A percentile compares a stretch with the other conserved stretches of the same genome.
Evolutionary conservation across 2,113 vertebrate species (phyloP).

Genomic region (Pipra filicauda): DNA sequence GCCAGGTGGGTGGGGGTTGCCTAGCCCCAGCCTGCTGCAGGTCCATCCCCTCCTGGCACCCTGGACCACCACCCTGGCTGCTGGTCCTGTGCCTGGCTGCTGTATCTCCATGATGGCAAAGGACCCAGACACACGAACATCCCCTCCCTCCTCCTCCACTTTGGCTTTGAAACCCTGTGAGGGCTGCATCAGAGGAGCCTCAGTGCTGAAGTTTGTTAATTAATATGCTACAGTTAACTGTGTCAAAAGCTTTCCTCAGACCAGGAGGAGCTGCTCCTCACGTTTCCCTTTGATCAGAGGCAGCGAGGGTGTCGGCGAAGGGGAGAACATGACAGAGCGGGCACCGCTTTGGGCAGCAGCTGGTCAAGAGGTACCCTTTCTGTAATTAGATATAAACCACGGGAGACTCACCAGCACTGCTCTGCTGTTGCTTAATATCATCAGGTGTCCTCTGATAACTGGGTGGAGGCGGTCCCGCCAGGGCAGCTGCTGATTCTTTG

Average conservation of each 20-base stretch:
- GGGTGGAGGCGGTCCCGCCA: neutral
- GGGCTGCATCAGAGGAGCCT: neutral
- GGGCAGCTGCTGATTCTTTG: neutral
- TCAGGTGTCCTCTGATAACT: neutral
- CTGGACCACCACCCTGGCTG: rapidly evolving
- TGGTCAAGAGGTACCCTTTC: neutral
- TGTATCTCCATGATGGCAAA: neutral
- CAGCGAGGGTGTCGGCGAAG: neutral
- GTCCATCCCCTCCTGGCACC: neutral
- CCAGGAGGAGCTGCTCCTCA: neutral
- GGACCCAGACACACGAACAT: neutral
- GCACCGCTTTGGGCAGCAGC: rapidly evolving
- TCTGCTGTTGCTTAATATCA: neutral
- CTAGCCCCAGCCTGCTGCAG: neutral
- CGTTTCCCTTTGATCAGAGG: conserved; percentile 20
- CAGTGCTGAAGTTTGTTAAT: conserved; percentile 35
- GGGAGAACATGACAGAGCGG: rapidly evolving
- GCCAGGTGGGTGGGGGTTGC: neutral
- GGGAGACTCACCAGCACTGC: rapidly evolving
- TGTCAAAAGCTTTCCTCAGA: conserved; percentile 47
- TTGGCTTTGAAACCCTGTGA: conserved; percentile 23
- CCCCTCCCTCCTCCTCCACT: neutral
- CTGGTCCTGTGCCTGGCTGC: rapidly evolving
- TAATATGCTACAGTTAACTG: conserved; percentile 45
- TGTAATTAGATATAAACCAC: neutral